These are phyloP conservation scores for Drosophila orosa DNA, from an alignment of 1,140 invertebrate genomes.

Conservation along the genomic window DNA sequence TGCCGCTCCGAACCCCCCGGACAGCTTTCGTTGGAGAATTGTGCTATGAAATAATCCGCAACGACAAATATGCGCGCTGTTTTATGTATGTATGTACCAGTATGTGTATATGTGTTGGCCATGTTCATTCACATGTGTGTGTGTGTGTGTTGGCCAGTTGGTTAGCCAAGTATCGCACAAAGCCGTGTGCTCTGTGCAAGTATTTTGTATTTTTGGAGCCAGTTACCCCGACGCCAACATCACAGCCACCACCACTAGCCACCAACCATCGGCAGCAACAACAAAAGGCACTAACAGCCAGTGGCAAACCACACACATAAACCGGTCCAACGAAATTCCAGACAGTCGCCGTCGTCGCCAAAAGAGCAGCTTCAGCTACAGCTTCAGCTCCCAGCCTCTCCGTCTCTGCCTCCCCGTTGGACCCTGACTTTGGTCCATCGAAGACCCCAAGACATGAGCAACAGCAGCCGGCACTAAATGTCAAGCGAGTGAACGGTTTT, in stretches of 20 bases:
- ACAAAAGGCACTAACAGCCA: slow-evolving; percentile 24
- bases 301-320: slow-evolving; percentile 54
- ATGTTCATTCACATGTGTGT: slow-evolving; percentile 23
- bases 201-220: slow-evolving; percentile 72
- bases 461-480: slow-evolving; percentile 69
- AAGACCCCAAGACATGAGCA: slow-evolving; percentile 36
- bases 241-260: slow-evolving; percentile 29
- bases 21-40: slow-evolving; percentile 53
- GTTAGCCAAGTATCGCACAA: slow-evolving; percentile 70
- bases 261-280: slow-evolving; percentile 17
- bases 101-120: slow-evolving; percentile 45
- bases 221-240: slow-evolving; percentile 68
- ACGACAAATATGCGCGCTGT: slow-evolving; percentile 75
- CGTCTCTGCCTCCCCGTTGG: neutral
- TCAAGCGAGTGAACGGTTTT: slow-evolving; percentile 66
- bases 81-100: slow-evolving; percentile 30
- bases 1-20: neutral
- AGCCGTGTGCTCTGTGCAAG: slow-evolving; percentile 63
- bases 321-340: slow-evolving; percentile 75
- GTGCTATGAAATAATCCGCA: slow-evolving; percentile 75
- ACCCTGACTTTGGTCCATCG: slow-evolving; percentile 28
- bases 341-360: slow-evolving; percentile 45
- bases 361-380: slow-evolving; percentile 39
- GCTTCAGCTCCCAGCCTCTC: neutral
- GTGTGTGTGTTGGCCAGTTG: slow-evolving; percentile 64